Base-by-base conservation (phyloP, 2,888 invertebrate species). In the Sarcophaga rosellei region DNA sequence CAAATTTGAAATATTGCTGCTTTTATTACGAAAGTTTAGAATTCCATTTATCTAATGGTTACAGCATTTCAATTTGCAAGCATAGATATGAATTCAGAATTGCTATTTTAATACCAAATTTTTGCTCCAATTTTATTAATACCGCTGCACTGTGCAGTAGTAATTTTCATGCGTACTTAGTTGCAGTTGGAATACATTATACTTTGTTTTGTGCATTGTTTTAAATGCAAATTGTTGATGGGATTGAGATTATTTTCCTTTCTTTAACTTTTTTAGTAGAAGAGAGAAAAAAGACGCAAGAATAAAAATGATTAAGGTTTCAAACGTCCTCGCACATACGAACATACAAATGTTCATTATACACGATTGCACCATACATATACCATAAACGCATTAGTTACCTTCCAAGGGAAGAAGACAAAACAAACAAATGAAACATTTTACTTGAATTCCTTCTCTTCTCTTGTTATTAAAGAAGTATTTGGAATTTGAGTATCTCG, bases 401-500 rank as follows among this genome's bases (percentile, higher is more conserved):
- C 35, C n/a, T n/a, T 35, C 8, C 35, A 35, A 35, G 35, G 35
- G 35, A 35, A 10, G 35, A 35, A 35, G 8, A 35, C 35, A 35
- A 35, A 35, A 47, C 15, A 47, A 47, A 47, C 4, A 15, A 47
- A 53, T 20, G 44, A 66, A 20, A 23, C 21, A 70, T 21, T 45
- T 57, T 76, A 10, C 59, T 68, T 59, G 35, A n/a, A 21, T 57
- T 59, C 44, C 20, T n/a, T 44, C 21, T 57, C 10, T 8, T 8
- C n/a, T 65, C 11, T 61, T 76, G 75, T 63, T 70, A 57, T 35
- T 35, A 65, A 84, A 80, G 45, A 76, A 75, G 75, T 76, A 57
- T 73, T 81, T 69, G 81, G 77, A 81, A 85, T 85, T 85, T 69
- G 68, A 85, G 77, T 77, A 85, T 69, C 45, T 59, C 81, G 65